Evolutionary conservation across 2,888 invertebrate species (phyloP), one percentile per base, ranked within the genome.

Genomic region (Notocelia uddmanniana): DNA sequence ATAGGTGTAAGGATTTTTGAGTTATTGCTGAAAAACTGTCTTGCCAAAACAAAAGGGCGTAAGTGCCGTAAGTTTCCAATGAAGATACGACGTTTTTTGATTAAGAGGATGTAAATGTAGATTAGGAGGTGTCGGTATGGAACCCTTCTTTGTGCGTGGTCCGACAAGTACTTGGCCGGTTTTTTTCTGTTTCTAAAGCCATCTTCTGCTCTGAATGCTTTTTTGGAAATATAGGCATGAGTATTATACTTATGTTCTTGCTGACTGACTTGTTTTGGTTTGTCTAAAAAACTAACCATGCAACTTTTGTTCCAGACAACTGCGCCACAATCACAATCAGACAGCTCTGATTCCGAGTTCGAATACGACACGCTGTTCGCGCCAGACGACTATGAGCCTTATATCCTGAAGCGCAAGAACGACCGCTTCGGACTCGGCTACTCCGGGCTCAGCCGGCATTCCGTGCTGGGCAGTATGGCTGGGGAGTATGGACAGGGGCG

Each of bases 371-470:
- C 96, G 0, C 94, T 96, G 9, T 95, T 97, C 85, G 96, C 97
- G 48, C 97, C 98, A 15, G 96, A 97, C 83, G 98, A 98, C 83
- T 96, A 96, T 83, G 97, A 97, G 78, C 95, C 96, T 1, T 96
- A 96, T 80, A 89, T 96, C 21, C 94, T 95, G 68, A 92, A 93
- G 37, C 96, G 97, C 45, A 99, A 99, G 90, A 95, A 94, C 76
- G 97, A 99, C 85, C 95, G 95, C 11, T 97, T 97, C 84, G 98
- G 97, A 0, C 92, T 98, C 66, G 97, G 97, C 0, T 97, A 97
- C 80, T 89, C 91, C 1, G 97, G 97, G 0, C 87, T 98, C 3
- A 96, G 96, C 78, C 94, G 96, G 63, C 94, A 95, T 70, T 95
- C 96, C 0, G 93, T 96, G 41, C 85, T 96, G 1, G 94, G 94